Evolutionary conservation across 2,797 vertebrate species (phyloP), one percentile per base, ranked within the genome.

Genomic region (Leucoraja ocellata): DNA sequence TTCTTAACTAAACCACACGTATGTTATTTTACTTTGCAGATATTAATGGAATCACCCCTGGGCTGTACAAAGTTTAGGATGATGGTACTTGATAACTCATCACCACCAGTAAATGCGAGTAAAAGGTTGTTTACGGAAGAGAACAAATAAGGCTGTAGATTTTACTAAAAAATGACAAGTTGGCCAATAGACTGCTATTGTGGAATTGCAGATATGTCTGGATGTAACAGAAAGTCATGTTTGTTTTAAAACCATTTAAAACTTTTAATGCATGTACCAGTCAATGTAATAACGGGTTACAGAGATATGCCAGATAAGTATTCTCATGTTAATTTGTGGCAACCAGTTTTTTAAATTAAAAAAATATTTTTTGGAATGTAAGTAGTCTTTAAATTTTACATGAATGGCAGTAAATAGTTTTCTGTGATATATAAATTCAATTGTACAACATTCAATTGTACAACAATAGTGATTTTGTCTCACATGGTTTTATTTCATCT

Each of bases 61-160:
- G 95, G 94, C 0, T 95, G 95, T 93, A 94, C 94, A 63, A 94
- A 65, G 93, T 93, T 97, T 84, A 94, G 93, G 94, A 95, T 94
- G 84, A 93, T 97, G 93, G 95, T 93, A 93, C 93, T 97, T 84
- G 94, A 94, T 93, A 93, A 76, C 1, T 58, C 94, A n/a, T 77
- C 11, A 77, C 94, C 95, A 16, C 14, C 11, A 36, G 9, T 7
- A 65, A 46, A 65, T 14, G 9, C 21, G 6, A 86, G 7, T 32
- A 63, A 10, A 21, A 96, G 93, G 94, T 96, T 97, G 93, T 97
- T 97, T 93, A 94, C 95, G 94, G 39, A 54, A 5, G 46, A 54
- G 46, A 74, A 7, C 76, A 46, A 92, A 92, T 91, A 5, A 54
- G 4, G 46, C 46, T 5, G 13, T 23, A n/a, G 2, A 46, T 23